A percentile compares a stretch with the other conserved stretches of the same genome.
These are phyloP conservation scores for Atopsyche davidsoni DNA, from an alignment of 1,140 invertebrate species.

Conservation along the genomic window DNA sequence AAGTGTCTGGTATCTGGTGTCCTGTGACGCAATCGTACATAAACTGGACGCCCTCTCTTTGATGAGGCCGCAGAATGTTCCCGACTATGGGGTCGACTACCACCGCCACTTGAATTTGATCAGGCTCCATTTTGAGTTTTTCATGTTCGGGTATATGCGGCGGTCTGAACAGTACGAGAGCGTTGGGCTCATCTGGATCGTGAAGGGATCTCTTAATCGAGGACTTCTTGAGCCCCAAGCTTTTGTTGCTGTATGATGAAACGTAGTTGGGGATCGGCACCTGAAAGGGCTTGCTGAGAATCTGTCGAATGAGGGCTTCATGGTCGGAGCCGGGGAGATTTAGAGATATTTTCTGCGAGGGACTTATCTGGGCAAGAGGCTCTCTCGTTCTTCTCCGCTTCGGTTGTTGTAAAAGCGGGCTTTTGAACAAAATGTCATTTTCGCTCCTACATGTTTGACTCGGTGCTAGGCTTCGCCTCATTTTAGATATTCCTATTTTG, in stretches of 20 bases:
- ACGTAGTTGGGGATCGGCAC: constrained; percentile 91
- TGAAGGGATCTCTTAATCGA: constrained; percentile 65
- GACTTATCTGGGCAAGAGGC: constrained; percentile 35
- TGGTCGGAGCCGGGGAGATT: constrained; percentile 46
- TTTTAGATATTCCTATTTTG: constrained; percentile 23
- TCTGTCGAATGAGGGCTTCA: constrained; percentile 65
- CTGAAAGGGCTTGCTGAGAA: constrained; percentile 87
- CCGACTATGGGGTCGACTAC: constrained; percentile 91
- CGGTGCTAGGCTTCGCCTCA: constrained; percentile 51
- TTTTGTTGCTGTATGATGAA: constrained; percentile 60
- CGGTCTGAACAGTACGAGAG: constrained; percentile 85
- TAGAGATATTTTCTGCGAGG: constrained; percentile 33
- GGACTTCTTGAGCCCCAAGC: constrained; percentile 48
- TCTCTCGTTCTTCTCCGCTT: constrained; percentile 40
- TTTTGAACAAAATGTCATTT: constrained; percentile 38
- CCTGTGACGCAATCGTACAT: constrained; percentile 99
- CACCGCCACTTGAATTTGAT: constrained; percentile 74
- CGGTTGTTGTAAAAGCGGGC: constrained; percentile 38
- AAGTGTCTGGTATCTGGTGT: constrained; percentile 75
- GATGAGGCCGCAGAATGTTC: constrained; percentile 92
- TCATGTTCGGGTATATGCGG: constrained; percentile 75
- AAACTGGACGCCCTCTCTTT: constrained; percentile 98
- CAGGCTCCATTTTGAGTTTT: constrained; percentile 62
- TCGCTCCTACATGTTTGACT: constrained; percentile 46
- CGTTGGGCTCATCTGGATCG: constrained; percentile 91